Evolutionary conservation across 2,888 invertebrate species (phyloP).

Genomic region (Exocentrus adspersus): DNA sequence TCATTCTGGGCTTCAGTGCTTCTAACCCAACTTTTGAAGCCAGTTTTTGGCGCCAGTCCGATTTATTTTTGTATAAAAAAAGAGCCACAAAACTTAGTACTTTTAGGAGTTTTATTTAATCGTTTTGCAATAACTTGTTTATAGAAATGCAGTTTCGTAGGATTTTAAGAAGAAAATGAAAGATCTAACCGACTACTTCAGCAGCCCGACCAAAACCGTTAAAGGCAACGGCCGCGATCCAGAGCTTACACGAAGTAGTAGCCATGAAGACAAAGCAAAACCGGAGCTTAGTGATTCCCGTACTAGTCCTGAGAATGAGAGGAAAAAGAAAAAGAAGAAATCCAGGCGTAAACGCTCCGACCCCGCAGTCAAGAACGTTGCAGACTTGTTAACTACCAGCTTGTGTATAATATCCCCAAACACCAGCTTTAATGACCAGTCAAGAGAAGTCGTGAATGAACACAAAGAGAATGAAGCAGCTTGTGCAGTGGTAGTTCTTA

Average conservation of each 20-base stretch:
- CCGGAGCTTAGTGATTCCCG: neutral
- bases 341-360: conserved; percentile 42
- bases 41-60: too few species aligned
- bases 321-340: conserved; percentile 32
- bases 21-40: neutral
- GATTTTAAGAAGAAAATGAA: conserved; percentile 28
- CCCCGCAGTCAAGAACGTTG: conserved; percentile 44
- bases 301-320: conserved; percentile 13
- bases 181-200: conserved; percentile 45
- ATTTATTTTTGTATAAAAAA: too few species aligned
- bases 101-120: too few species aligned
- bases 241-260: too few species aligned
- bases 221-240: neutral
- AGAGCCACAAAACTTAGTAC: too few species aligned
- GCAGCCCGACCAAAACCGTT: conserved; percentile 36
- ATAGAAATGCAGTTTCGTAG: neutral
- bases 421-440: conserved; percentile 21
- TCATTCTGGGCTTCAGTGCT: too few species aligned
- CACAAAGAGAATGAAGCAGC: too few species aligned
- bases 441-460: neutral
- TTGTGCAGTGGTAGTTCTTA: neutral
- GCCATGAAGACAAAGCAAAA: conserved; percentile 13
- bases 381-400: conserved; percentile 43
- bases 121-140: too few species aligned
- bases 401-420: conserved; percentile 46